Conservation (phyloP, 2,797 vertebrate species). For the Salarias fasciatus region DNA sequence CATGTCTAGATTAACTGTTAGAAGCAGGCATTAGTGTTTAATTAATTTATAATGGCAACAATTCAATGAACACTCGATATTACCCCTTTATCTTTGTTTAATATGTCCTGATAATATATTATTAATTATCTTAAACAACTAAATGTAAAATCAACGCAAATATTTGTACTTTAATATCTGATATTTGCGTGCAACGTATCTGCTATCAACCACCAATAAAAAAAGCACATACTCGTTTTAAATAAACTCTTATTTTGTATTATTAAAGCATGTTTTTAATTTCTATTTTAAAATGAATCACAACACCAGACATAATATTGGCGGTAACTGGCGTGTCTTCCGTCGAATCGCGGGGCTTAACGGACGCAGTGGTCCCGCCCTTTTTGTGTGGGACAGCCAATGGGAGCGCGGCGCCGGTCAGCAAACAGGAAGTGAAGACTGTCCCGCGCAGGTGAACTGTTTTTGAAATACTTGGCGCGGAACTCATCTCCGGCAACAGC, state of each 20-base stretch:
- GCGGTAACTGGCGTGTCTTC: constrained; percentile 72
- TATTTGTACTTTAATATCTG: background rate
- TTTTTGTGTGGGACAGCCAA: constrained; percentile 58
- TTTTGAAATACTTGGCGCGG: constrained; percentile 87
- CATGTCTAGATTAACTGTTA: no score
- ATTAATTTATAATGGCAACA: no score
- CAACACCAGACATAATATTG: constrained; percentile 46
- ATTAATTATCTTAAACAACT: no score
- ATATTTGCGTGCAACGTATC: constrained; percentile 43
- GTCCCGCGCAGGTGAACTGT: constrained; percentile 83
- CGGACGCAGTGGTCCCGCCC: constrained; percentile 57
- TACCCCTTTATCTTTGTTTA: no score
- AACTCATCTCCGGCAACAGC: constrained; percentile 40
- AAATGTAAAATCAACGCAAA: background rate
- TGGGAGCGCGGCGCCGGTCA: constrained; percentile 41
- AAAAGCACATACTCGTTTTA: background rate
- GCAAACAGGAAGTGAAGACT: constrained; percentile 50
- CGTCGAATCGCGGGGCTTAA: constrained; percentile 64
- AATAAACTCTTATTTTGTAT: no score
- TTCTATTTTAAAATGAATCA: constrained; percentile 25
- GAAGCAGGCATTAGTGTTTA: no score
- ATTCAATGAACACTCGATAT: no score
- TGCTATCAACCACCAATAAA: background rate
- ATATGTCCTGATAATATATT: no score
- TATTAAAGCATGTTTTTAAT: background rate